Evolutionary conservation across 1,140 invertebrate genomes (phyloP), one percentile per base, ranked within the genome.

Genomic region (Paracyclopina nana): DNA sequence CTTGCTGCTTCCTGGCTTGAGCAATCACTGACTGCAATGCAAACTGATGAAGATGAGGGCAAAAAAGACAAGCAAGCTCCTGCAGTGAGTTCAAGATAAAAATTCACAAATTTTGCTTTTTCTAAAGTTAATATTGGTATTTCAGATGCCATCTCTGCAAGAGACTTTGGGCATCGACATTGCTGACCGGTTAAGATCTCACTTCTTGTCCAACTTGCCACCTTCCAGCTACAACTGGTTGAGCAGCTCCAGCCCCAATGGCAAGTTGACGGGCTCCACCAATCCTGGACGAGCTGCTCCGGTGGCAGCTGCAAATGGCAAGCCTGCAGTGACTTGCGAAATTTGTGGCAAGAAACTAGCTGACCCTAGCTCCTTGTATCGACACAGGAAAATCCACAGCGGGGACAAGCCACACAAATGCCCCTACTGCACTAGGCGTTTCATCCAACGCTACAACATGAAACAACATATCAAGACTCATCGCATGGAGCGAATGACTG

Each of bases 381-480:
- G 50, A n/a, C 50, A 52, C 27, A 22, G 50, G 20, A 52, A 52
- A 38, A 52, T 52, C 20, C 50, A 52, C 18, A 46, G 16, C 38
- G 50, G 49, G 20, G 50, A 52, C 27, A 52, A 52, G 27, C 50
- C 50, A 1, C 50, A 52, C 40, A 52, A 42, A 18, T 52, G 50
- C 18, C 38, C 38, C 31, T 44, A 22, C 27, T 52, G 50, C 22
- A 4, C 38, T 22, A 42, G 50, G 12, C 22, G 22, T 8, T 52
- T 44, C 27, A 52, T 52, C n/a, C 40, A 52, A 46, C 6, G 50
- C 9, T 48, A 48, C 46, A 48, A 48, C 28, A 48, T 48, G 46
- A 48, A 52, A 25, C 50, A 52, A 24, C 50, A 52, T 22, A 43
- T 52, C 2, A 52, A 52, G 27, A 52, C 50, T 3, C 50, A 52